phyloP scores from a whole-genome alignment of 2,113 vertebrate genomes.

The Hiodon tergisus region DNA sequence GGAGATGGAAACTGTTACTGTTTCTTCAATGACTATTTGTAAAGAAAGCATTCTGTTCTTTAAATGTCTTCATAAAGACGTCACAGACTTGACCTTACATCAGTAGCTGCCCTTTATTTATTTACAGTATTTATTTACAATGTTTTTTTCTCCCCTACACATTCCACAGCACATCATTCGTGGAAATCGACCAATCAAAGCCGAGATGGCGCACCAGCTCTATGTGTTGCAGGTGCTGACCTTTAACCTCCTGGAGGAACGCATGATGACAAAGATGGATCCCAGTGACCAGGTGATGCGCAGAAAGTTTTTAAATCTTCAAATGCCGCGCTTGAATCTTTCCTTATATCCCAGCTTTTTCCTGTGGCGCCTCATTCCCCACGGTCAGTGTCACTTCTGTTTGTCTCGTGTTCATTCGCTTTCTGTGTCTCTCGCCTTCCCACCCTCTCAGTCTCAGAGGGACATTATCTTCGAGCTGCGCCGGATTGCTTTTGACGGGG shows the following conservation, averaged over 20 bases:
- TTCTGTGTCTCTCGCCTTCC: slow-evolving; percentile 1
- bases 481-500: slow-evolving; percentile 91
- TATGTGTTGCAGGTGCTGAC: slow-evolving; percentile 95
- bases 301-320: background rate
- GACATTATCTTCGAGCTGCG: slow-evolving; percentile 93
- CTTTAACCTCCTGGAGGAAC: slow-evolving; percentile 94
- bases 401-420: background rate
- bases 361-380: background rate
- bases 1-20: background rate
- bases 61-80: background rate
- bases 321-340: too few relatives aligned
- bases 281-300: slow-evolving; percentile 82
- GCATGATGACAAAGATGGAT: slow-evolving; percentile 99
- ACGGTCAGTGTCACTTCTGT: too few relatives aligned
- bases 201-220: slow-evolving; percentile 97
- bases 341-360: background rate
- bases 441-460: slow-evolving; percentile 74
- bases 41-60: background rate
- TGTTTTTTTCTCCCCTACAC: background rate
- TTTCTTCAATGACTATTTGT: background rate
- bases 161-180: slow-evolving; percentile 82
- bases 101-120: background rate
- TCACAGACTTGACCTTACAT: background rate
- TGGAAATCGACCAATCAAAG: slow-evolving; percentile 96
- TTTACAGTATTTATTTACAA: too few relatives aligned